Percentiles rank a stretch among this genome's conserved stretches.
Conservation (phyloP, 1,140 invertebrate genomes). For the Trichonephila clavipes region DNA sequence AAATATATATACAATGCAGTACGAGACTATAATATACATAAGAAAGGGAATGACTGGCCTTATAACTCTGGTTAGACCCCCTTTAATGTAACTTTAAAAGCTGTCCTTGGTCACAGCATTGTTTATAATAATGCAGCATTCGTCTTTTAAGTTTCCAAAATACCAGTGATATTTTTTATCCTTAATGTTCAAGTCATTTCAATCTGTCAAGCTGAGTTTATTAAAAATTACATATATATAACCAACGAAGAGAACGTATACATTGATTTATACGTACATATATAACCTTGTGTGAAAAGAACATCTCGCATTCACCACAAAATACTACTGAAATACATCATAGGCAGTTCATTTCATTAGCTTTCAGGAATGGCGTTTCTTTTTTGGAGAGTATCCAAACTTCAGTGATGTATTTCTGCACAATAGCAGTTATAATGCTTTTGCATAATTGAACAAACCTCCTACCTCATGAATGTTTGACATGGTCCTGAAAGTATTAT, state of each 20-base stretch:
- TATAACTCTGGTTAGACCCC: too few relatives aligned
- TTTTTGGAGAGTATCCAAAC: constrained; percentile 30
- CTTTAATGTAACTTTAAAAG: too few relatives aligned
- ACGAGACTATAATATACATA: too few relatives aligned
- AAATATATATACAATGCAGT: too few relatives aligned
- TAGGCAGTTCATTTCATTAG: constrained; percentile 69
- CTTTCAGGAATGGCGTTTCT: constrained; percentile 25
- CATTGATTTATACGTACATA: constrained; percentile 1
- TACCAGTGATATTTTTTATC: too few relatives aligned
- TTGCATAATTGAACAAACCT: constrained; percentile 69
- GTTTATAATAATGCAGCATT: too few relatives aligned
- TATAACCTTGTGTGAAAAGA: not conserved
- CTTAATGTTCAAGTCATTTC: too few relatives aligned
- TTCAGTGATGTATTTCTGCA: constrained; percentile 50
- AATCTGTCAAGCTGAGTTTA: too few relatives aligned
- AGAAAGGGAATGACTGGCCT: too few relatives aligned
- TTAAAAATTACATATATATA: too few relatives aligned
- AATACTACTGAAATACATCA: constrained; percentile 35
- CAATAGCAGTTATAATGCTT: constrained; percentile 34
- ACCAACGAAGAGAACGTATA: not conserved
- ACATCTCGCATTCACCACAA: constrained; percentile 19
- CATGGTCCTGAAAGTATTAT: constrained; percentile 60
- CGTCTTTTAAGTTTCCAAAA: too few relatives aligned
- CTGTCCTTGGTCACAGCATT: too few relatives aligned
- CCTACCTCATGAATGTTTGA: constrained; percentile 67